Evolutionary conservation across 2,797 vertebrate species (phyloP).

Genomic region (Phylloscopus collybita): DNA sequence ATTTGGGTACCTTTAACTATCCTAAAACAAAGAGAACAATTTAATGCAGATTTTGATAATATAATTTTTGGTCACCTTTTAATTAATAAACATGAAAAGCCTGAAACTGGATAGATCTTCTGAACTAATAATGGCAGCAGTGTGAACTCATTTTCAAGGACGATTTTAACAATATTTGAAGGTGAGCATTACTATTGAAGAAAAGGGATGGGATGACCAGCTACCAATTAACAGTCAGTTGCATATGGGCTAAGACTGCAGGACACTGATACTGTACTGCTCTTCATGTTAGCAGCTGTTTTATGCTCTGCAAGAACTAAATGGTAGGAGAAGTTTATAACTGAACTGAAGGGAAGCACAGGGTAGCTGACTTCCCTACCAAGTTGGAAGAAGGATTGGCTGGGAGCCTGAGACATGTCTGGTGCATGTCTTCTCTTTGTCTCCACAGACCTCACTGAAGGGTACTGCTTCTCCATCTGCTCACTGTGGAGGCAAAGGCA

Average conservation of each 20-base stretch:
- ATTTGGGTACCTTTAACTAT: conserved; percentile 26
- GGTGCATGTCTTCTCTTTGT: not conserved
- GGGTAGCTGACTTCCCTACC: not conserved
- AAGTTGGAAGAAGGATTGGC: not conserved
- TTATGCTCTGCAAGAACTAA: not conserved
- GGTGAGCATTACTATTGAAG: conserved; percentile 20
- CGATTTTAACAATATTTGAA: conserved; percentile 36
- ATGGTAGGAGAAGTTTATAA: not conserved
- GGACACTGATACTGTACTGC: not conserved
- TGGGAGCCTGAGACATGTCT: not conserved
- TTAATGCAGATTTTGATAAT: conserved; percentile 43
- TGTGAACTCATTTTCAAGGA: conserved; percentile 26
- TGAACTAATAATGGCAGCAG: conserved; percentile 44
- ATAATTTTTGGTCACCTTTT: conserved; percentile 51
- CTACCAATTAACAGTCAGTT: not conserved
- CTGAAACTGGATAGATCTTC: conserved; percentile 23
- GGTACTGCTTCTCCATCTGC: not conserved
- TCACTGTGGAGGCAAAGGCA: not conserved
- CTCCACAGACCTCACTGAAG: not conserved
- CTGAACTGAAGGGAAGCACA: not conserved
- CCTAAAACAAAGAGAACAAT: conserved; percentile 48
- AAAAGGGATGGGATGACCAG: not conserved
- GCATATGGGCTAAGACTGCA: not conserved
- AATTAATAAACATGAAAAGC: conserved; percentile 63
- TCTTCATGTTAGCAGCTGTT: not conserved